A percentile compares a stretch with the other conserved stretches of the same genome.
Evolutionary conservation across 2,888 invertebrate species (phyloP).

Genomic region (Sarcophaga carnaria): DNA sequence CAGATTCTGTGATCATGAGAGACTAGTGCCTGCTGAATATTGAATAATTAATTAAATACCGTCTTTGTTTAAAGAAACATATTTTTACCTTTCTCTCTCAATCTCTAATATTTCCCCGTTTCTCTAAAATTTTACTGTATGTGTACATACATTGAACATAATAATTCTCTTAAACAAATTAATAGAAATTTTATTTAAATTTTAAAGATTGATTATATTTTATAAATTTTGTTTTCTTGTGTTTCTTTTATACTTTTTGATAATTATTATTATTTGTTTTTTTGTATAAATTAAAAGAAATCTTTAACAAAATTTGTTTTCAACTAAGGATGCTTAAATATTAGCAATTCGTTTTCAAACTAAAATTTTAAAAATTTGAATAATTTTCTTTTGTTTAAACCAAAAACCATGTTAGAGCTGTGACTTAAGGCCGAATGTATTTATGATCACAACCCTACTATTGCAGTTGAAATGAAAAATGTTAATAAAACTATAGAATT

Average conservation of each 20-base stretch:
- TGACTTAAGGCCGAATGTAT: conserved; percentile 23
- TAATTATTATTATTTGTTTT: conserved; percentile 14
- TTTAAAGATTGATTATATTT: neutral
- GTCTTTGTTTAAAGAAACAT: too few relatives aligned
- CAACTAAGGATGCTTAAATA: conserved; percentile 76
- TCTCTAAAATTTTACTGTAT: neutral
- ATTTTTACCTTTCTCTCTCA: too few relatives aligned
- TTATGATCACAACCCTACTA: conserved; percentile 74
- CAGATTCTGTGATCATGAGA: too few relatives aligned
- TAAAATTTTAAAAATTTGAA: conserved; percentile 69
- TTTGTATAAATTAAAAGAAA: conserved; percentile 54
- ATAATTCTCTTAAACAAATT: conserved; percentile 2
- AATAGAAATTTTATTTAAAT: conserved; percentile 19
- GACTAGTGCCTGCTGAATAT: too few relatives aligned
- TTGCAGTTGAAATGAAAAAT: conserved; percentile 74
- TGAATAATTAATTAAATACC: too few relatives aligned
- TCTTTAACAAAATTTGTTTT: conserved; percentile 56
- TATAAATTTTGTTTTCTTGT: neutral
- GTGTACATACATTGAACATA: conserved; percentile 9
- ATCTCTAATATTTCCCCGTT: neutral
- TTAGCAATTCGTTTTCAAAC: conserved; percentile 57
- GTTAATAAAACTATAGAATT: conserved; percentile 40
- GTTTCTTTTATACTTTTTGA: conserved; percentile 38
- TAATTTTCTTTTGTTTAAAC: conserved; percentile 70
- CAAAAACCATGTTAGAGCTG: conserved; percentile 70